phyloP scores from a whole-genome alignment of 2,888 invertebrate species.

The Orthonevra nobilis region DNA sequence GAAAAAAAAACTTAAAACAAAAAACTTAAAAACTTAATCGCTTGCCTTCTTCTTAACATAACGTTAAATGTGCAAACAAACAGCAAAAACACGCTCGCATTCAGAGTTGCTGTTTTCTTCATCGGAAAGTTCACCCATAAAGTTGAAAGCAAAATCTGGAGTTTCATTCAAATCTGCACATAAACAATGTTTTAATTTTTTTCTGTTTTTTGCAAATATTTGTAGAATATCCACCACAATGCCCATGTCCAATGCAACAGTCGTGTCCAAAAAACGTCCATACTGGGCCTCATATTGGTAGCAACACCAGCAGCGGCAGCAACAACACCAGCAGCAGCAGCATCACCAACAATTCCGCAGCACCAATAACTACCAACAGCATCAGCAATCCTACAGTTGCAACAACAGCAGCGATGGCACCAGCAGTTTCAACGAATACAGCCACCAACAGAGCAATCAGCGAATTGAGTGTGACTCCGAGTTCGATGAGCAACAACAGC shows the following conservation, averaged over 20 bases:
- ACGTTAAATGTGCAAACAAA: no score
- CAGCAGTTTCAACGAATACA: conserved; percentile 60
- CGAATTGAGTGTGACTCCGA: conserved; percentile 58
- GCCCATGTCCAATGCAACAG: conserved; percentile 95
- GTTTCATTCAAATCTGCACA: no score
- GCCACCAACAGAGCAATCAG: conserved; percentile 49
- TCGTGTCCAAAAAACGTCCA: conserved; percentile 99
- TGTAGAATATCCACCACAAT: conserved; percentile 82
- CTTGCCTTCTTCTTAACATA: no score
- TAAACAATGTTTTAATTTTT: neutral
- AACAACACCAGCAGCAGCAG: conserved; percentile 74
- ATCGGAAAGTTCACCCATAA: conserved; percentile 9
- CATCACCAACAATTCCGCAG: conserved; percentile 70
- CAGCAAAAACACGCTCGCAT: no score
- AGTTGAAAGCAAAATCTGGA: no score
- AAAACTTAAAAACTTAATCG: no score
- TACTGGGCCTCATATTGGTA: conserved; percentile 99
- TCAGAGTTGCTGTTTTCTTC: no score
- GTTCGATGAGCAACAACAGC: conserved; percentile 54
- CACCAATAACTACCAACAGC: conserved; percentile 72
- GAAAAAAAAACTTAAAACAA: no score
- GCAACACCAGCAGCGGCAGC: conserved; percentile 86
- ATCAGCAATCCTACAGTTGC: conserved; percentile 59
- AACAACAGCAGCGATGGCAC: conserved; percentile 57
- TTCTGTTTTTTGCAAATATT: neutral